Percentiles rank a stretch among this genome's conserved stretches.
phyloP scores from a whole-genome alignment of 2,888 invertebrate species.

The Eupithecia subfuscata region DNA sequence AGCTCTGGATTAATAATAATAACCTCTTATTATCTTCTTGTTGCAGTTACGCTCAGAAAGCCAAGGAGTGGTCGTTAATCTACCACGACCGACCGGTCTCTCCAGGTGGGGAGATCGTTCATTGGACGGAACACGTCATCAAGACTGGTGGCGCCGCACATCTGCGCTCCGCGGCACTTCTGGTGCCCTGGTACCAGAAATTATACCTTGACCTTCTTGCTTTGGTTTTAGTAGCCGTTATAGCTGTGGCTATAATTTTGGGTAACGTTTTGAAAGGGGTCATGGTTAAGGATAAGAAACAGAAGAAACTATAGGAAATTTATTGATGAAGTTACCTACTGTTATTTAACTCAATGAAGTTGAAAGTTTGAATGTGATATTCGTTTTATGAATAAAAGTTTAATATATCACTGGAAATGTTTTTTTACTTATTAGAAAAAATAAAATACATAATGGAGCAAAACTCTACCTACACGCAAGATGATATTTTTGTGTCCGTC shows the following conservation, averaged over 20 bases:
- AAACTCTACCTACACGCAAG: too few relatives aligned
- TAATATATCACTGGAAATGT: background rate
- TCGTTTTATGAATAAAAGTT: background rate
- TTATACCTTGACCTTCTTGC: constrained; percentile 47
- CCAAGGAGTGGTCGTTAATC: constrained; percentile 50
- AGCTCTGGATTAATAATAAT: background rate
- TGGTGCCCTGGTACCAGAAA: constrained; percentile 50
- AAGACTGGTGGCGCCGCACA: constrained; percentile 47
- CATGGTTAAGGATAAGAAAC: constrained; percentile 20
- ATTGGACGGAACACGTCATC: constrained; percentile 51
- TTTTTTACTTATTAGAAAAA: too few relatives aligned
- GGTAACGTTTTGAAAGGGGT: constrained; percentile 22
- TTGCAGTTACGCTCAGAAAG: constrained; percentile 44
- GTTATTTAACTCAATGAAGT: background rate
- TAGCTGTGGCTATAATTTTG: constrained; percentile 15
- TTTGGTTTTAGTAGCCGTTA: constrained; percentile 27
- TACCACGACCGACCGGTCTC: constrained; percentile 49
- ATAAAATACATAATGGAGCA: too few relatives aligned
- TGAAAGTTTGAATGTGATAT: background rate
- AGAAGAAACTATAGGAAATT: constrained; percentile 22
- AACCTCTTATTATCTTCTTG: background rate
- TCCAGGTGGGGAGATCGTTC: constrained; percentile 47
- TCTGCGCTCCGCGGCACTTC: constrained; percentile 48
- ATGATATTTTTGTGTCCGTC: too few relatives aligned
- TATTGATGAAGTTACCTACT: background rate